These are phyloP conservation scores for Melikaiella ostensackeni DNA, from an alignment of 2,888 invertebrate species.

Conservation along the genomic window DNA sequence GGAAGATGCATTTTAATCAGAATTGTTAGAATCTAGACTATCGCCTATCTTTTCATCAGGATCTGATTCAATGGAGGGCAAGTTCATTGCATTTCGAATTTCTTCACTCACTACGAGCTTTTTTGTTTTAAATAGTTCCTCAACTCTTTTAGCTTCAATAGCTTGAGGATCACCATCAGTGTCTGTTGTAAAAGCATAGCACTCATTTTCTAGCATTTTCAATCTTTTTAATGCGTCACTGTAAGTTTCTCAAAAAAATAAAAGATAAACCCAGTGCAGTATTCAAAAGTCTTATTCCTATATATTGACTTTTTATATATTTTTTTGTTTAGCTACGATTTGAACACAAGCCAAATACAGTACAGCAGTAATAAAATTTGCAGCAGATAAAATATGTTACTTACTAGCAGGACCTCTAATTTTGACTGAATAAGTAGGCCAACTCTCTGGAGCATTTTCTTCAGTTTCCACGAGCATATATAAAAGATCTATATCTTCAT, in stretches of 20 bases:
- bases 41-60: not conserved
- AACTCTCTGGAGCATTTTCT: constrained; percentile 12
- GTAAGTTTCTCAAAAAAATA: not conserved
- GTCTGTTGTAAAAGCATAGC: not conserved
- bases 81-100: not conserved
- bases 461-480: constrained; percentile 8
- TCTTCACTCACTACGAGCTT: not conserved
- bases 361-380: not conserved
- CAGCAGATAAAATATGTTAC: not conserved
- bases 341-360: not conserved
- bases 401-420: constrained; percentile 11
- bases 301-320: not conserved
- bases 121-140: not conserved
- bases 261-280: not conserved
- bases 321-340: not conserved
- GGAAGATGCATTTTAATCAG: not conserved
- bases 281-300: not conserved
- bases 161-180: not conserved
- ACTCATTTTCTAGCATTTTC: not conserved
- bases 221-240: not conserved
- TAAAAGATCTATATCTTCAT: not conserved
- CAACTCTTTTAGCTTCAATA: not conserved
- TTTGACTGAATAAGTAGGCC: constrained; percentile 4
- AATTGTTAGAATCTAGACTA: not conserved
- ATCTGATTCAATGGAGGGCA: not conserved